phyloP scores from a whole-genome alignment of 2,797 vertebrate species.

The Craterocephalus amniculus region DNA sequence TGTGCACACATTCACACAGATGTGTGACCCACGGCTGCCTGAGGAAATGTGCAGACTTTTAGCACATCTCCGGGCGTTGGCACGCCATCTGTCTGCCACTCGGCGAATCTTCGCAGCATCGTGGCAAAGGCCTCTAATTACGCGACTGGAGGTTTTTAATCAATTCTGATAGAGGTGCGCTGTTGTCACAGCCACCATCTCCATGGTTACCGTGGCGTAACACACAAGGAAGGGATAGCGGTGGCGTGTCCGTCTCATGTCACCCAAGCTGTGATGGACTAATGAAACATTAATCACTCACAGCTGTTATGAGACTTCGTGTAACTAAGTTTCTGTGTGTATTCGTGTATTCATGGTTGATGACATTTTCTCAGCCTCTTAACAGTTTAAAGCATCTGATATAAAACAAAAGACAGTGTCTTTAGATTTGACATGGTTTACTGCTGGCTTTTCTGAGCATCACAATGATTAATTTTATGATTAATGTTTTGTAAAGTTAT shows the following conservation, averaged over 20 bases:
- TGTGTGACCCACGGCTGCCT: neutral
- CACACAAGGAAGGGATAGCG: constrained; percentile 57
- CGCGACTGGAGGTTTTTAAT: constrained; percentile 64
- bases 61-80: neutral
- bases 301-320: constrained; percentile 45
- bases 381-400: neutral
- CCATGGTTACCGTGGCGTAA: constrained; percentile 73
- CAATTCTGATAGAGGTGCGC: constrained; percentile 55
- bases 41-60: constrained; percentile 8
- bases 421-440: too few relatives aligned
- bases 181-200: constrained; percentile 55
- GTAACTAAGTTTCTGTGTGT: constrained; percentile 6
- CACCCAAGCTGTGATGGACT: constrained; percentile 74
- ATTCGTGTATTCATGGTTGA: neutral
- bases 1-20: neutral
- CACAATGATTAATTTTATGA: too few relatives aligned
- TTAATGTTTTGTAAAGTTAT: too few relatives aligned
- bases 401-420: too few relatives aligned
- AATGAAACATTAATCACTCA: constrained; percentile 78
- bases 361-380: neutral
- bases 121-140: constrained; percentile 54
- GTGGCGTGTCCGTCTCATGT: constrained; percentile 56
- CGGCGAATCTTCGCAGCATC: constrained; percentile 50
- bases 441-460: too few relatives aligned
- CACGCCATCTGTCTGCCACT: neutral